These are phyloP conservation scores for Carterocephalus palaemon DNA, from an alignment of 2,888 invertebrate species.

Conservation along the genomic window DNA sequence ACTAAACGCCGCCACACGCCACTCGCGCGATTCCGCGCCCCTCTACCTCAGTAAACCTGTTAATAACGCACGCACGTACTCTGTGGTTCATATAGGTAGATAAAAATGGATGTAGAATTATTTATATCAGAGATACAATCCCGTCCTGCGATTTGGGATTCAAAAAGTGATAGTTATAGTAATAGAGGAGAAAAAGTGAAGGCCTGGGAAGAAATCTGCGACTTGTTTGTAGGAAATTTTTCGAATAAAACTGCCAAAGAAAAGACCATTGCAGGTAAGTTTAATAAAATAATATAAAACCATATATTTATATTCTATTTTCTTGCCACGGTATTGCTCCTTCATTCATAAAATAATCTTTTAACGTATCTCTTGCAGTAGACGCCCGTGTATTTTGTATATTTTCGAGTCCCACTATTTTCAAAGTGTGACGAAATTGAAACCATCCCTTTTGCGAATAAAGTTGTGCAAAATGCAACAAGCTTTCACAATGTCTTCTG, in stretches of 20 bases:
- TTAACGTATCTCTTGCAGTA: slow-evolving; percentile 33
- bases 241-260: slow-evolving; percentile 33
- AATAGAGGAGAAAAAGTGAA: slow-evolving; percentile 34
- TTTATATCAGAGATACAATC: slow-evolving; percentile 34
- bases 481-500: slow-evolving; percentile 28
- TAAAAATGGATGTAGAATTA: no score
- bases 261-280: slow-evolving; percentile 36
- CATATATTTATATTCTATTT: slow-evolving; percentile 34
- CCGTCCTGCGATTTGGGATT: slow-evolving; percentile 37
- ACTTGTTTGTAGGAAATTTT: slow-evolving; percentile 32
- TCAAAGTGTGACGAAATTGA: slow-evolving; percentile 30
- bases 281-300: slow-evolving; percentile 31
- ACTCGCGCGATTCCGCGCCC: slow-evolving; percentile 26
- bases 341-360: slow-evolving; percentile 36
- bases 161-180: slow-evolving; percentile 32
- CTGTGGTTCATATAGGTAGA: slow-evolving; percentile 25
- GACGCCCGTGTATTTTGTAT: slow-evolving; percentile 31
- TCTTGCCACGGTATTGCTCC: slow-evolving; percentile 35
- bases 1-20: slow-evolving; percentile 25
- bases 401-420: slow-evolving; percentile 32
- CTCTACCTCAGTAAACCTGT: slow-evolving; percentile 28
- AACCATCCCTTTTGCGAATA: slow-evolving; percentile 28
- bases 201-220: slow-evolving; percentile 36
- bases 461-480: slow-evolving; percentile 33
- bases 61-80: slow-evolving; percentile 32